Conservation (phyloP, 1,140 invertebrate species). For the Latrodectus geometricus region DNA sequence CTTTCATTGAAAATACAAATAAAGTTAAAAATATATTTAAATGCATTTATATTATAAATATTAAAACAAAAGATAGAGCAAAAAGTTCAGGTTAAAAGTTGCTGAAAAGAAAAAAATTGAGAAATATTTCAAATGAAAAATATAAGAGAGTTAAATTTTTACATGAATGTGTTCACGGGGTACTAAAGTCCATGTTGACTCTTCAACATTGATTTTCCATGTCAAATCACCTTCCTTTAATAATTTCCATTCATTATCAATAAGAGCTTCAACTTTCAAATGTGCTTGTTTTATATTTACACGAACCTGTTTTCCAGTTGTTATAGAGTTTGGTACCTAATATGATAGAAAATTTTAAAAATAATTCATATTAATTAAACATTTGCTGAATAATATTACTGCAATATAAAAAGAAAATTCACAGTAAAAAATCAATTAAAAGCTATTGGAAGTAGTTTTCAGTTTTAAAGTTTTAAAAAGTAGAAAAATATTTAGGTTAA, state of each 20-base stretch:
- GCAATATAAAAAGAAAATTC: too few relatives aligned
- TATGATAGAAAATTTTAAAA: too few relatives aligned
- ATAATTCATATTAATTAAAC: too few relatives aligned
- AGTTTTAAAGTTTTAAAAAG: too few relatives aligned
- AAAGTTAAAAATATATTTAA: background rate
- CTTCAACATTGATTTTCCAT: constrained; percentile 78
- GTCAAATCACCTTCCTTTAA: constrained; percentile 77
- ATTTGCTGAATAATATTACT: too few relatives aligned
- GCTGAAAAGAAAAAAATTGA: background rate
- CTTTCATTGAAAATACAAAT: too few relatives aligned
- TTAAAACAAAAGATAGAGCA: too few relatives aligned
- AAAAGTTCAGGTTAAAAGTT: background rate
- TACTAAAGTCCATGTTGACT: constrained; percentile 85
- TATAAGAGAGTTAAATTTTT: constrained; percentile 24
- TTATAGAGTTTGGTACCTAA: constrained; percentile 74
- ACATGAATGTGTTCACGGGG: constrained; percentile 77
- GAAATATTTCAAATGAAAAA: constrained; percentile 27
- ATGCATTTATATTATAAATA: too few relatives aligned
- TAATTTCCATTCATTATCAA: constrained; percentile 67
- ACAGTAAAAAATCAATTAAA: too few relatives aligned
- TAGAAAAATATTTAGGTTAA: too few relatives aligned
- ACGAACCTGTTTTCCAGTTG: constrained; percentile 75
- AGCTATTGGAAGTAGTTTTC: too few relatives aligned
- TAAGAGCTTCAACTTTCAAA: constrained; percentile 69
- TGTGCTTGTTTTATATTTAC: constrained; percentile 75